Evolutionary conservation across 2,113 vertebrate genomes (phyloP).

Genomic region (Vulpes ferrilata): DNA sequence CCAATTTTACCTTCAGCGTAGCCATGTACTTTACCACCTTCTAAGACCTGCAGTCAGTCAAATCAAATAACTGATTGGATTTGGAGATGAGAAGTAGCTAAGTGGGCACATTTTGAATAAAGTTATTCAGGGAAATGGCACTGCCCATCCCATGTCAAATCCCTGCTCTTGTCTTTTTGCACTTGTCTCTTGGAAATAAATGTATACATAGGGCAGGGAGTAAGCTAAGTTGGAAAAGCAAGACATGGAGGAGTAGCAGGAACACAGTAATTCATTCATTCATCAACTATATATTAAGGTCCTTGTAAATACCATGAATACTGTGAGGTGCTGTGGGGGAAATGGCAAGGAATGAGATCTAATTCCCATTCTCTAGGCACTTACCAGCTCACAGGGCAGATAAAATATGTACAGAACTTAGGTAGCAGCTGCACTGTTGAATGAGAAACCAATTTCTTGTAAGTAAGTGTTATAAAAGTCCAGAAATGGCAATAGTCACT

Average conservation of each 20-base stretch:
- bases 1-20: not conserved
- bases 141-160: not conserved
- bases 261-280: not conserved
- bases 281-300: not conserved
- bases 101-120: not conserved
- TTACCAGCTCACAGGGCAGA: not conserved
- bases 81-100: conserved; percentile 16
- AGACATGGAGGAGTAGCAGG: not conserved
- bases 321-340: not conserved
- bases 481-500: not conserved
- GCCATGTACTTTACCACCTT: not conserved
- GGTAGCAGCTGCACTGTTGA: not conserved
- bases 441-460: not conserved
- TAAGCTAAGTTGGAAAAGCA: not conserved
- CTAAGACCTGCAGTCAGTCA: not conserved
- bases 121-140: not conserved
- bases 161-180: not conserved
- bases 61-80: conserved; percentile 52
- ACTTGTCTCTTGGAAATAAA: conserved; percentile 36
- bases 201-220: too few relatives aligned
- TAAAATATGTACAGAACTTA: not conserved
- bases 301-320: not conserved
- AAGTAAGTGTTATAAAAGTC: not conserved
- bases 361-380: not conserved
- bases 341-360: not conserved